Base-by-base conservation (phyloP, 2,797 vertebrate species). In the Balearica regulorum region DNA sequence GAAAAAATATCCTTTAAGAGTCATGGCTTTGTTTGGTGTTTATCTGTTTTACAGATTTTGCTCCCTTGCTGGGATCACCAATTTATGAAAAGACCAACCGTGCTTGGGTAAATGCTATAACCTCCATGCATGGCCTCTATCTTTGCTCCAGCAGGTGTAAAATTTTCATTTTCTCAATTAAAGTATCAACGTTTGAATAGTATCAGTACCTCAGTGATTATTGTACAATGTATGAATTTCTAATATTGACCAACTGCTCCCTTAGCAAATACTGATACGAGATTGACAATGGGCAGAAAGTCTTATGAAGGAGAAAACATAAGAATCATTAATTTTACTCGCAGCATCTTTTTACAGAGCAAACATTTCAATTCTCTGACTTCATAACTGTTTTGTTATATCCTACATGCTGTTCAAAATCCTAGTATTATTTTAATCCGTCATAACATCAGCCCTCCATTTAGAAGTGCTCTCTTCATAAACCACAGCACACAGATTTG, bases 101-200 rank as follows among this genome's bases (percentile, higher is more conserved):
- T 0, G 4, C 33, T 1, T 25, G 68, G 72, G 61, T 43, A 4
- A 2, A 13, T 28, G n/a, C 65, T 61, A 4, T 20, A 46, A 13
- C 21, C 53, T 12, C 51, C 48, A 31, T 0, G 3, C 33, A 31
- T 2, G 25, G 24, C 51, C 43, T 33, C 4, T 4, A 8, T 6
- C 24, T 39, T 16, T 55, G 7, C 46, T 44, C 64, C 61, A 82
- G 61, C 19, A 61, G 26, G 9, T 25, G 12, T 5, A 24, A 54
- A 66, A 33, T 8, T 57, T 41, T 61, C 10, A 29, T 58, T 83
- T 89, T 16, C 64, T 90, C 83, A 44, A 19, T 33, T 60, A 37
- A 24, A 83, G 28, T 10, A 64, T 8, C 3, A 48, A 33, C 19
- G 57, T 57, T 17, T 54, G 53, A 77, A n/a, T 35, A 73, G 5